phyloP scores from a whole-genome alignment of 2,113 vertebrate genomes.

The Pithys albifrons region DNA sequence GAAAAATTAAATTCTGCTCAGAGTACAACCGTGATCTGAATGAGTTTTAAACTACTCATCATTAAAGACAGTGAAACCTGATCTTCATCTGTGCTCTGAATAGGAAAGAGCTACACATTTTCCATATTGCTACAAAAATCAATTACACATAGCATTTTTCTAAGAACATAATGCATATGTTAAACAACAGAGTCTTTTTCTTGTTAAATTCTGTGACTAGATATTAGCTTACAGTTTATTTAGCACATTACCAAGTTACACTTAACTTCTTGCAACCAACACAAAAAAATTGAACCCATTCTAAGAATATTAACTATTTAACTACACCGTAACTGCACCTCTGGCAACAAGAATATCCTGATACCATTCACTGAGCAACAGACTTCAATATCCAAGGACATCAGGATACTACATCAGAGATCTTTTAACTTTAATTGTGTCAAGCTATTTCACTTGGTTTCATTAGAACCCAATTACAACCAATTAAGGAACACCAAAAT shows the following conservation, averaged over 20 bases:
- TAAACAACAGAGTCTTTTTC: not conserved
- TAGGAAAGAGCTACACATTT: not conserved
- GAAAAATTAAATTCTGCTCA: conserved; percentile 11
- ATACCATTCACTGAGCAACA: not conserved
- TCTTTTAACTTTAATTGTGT: not conserved
- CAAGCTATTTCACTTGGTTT: not conserved
- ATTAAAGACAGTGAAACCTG: conserved; percentile 14
- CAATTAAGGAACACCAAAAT: not conserved
- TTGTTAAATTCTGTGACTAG: not conserved
- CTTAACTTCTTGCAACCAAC: not conserved
- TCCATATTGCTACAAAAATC: not conserved
- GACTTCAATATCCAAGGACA: not conserved
- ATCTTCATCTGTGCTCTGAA: conserved; percentile 9
- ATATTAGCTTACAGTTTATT: not conserved
- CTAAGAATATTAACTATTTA: not conserved
- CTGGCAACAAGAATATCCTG: not conserved
- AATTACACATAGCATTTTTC: not conserved
- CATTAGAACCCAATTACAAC: not conserved
- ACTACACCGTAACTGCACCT: not conserved
- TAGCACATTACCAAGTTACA: not conserved
- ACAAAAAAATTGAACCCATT: not conserved
- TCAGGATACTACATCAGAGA: not conserved
- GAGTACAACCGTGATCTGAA: not conserved
- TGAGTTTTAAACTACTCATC: conserved; percentile 23
- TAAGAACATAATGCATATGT: not conserved